A percentile compares a stretch with the other conserved stretches of the same genome.
Conservation (phyloP, 2,888 invertebrate genomes). For the Molorchus minor region DNA sequence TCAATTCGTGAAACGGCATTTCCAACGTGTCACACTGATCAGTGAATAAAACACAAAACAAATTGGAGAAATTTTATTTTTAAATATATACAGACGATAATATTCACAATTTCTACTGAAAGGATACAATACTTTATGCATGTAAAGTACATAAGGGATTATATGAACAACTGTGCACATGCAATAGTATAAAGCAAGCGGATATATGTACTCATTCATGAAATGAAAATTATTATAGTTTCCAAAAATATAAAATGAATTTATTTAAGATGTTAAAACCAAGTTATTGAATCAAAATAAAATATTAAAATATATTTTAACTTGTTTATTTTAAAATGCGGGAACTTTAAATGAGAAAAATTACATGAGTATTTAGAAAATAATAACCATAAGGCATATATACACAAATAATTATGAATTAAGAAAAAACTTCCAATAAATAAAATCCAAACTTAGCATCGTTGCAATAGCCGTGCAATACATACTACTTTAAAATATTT, state of each 20-base stretch:
- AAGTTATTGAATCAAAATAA: constrained; percentile 20
- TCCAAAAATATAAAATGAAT: constrained; percentile 6
- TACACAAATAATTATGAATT: constrained; percentile 15
- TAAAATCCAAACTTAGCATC: constrained; percentile 6
- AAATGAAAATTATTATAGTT: constrained; percentile 9
- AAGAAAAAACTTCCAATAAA: constrained; percentile 7
- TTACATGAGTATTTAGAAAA: constrained; percentile 21
- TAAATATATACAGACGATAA: constrained; percentile 54
- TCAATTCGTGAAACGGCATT: too few species aligned
- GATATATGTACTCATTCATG: too few species aligned
- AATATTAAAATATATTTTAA: constrained; percentile 7
- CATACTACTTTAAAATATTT: constrained; percentile 17
- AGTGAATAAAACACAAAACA: neutral
- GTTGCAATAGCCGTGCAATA: constrained; percentile 21
- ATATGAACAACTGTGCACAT: constrained; percentile 65
- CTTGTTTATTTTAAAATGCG: constrained; percentile 6
- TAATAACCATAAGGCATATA: constrained; percentile 10
- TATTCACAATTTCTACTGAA: constrained; percentile 54
- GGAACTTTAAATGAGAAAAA: constrained; percentile 1
- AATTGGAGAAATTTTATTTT: constrained; percentile 41
- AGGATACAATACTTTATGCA: constrained; percentile 46
- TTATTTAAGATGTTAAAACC: constrained; percentile 3
- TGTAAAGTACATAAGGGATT: constrained; percentile 53
- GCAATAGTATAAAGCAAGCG: constrained; percentile 47
- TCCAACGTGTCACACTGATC: too few species aligned